phyloP scores from a whole-genome alignment of 2,888 invertebrate genomes.

The Tetragnatha montana region DNA sequence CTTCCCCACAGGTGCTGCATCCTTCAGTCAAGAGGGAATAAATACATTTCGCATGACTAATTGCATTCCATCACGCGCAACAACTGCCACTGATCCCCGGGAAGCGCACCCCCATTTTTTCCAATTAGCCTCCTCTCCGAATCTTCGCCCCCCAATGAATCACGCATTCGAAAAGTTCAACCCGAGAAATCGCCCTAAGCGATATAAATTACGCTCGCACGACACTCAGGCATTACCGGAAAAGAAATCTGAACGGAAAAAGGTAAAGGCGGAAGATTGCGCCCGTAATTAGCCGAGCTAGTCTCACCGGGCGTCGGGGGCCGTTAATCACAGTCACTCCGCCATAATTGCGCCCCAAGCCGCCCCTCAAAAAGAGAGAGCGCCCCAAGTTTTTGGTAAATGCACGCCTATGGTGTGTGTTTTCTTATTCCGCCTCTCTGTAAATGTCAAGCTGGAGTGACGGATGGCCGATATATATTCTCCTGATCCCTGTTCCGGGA shows the following conservation, averaged over 20 bases:
- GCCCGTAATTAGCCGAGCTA: conserved; percentile 56
- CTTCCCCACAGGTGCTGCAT: no score
- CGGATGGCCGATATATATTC: conserved; percentile 58
- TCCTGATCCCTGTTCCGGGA: conserved; percentile 43
- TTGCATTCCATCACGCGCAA: no score
- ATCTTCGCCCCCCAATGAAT: not conserved
- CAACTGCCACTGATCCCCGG: not conserved
- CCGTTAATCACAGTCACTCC: conserved; percentile 58
- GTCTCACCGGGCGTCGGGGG: conserved; percentile 41
- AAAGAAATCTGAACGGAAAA: conserved; percentile 24
- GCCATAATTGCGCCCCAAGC: conserved; percentile 55
- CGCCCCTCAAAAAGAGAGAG: not conserved
- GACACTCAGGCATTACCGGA: not conserved
- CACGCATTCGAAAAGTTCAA: conserved; percentile 8
- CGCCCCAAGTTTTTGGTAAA: conserved; percentile 53
- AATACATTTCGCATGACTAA: no score
- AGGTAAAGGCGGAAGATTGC: conserved; percentile 44
- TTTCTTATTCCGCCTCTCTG: conserved; percentile 60
- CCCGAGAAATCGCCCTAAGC: conserved; percentile 11
- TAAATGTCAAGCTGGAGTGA: conserved; percentile 51
- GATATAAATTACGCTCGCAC: conserved; percentile 9
- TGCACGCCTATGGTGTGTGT: conserved; percentile 15
- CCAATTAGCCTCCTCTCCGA: not conserved
- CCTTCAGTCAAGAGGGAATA: no score
- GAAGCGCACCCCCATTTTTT: not conserved